phyloP scores from a whole-genome alignment of 2,113 vertebrate species.

The Tragelaphus scriptus region DNA sequence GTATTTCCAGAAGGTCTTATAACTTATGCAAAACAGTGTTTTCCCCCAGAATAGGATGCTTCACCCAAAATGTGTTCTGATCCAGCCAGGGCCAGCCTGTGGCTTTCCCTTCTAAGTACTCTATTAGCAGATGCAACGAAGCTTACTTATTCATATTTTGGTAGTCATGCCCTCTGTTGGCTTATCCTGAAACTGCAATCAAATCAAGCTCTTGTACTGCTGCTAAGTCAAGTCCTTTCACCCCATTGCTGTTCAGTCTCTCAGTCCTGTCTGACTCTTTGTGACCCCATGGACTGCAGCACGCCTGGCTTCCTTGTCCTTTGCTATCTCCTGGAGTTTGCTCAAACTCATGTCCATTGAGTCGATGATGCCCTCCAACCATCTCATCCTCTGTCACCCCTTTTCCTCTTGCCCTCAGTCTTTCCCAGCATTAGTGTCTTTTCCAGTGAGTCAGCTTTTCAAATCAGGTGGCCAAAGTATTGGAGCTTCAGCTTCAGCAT shows the following conservation, averaged over 20 bases:
- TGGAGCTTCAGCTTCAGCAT: background rate
- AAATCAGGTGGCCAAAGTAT: background rate
- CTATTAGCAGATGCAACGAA: background rate
- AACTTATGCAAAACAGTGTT: background rate
- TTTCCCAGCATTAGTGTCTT: background rate
- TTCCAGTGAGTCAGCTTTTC: background rate
- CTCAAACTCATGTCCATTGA: background rate
- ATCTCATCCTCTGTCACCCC: background rate
- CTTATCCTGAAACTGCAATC: background rate
- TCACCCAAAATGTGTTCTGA: background rate
- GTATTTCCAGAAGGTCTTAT: background rate
- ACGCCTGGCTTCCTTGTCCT: background rate
- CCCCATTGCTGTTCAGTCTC: background rate
- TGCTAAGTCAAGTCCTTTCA: background rate
- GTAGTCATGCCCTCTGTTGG: constrained; percentile 36
- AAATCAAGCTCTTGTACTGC: no score
- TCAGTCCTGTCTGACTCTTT: background rate
- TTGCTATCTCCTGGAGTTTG: background rate
- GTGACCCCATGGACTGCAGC: background rate
- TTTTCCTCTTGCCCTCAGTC: background rate
- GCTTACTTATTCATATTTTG: background rate
- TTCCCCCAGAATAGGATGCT: background rate
- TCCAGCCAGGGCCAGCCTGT: background rate
- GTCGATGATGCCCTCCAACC: background rate
- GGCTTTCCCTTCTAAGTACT: background rate